Conservation (phyloP, 2,797 vertebrate species). For the Mormyrus hasselquistii region DNA sequence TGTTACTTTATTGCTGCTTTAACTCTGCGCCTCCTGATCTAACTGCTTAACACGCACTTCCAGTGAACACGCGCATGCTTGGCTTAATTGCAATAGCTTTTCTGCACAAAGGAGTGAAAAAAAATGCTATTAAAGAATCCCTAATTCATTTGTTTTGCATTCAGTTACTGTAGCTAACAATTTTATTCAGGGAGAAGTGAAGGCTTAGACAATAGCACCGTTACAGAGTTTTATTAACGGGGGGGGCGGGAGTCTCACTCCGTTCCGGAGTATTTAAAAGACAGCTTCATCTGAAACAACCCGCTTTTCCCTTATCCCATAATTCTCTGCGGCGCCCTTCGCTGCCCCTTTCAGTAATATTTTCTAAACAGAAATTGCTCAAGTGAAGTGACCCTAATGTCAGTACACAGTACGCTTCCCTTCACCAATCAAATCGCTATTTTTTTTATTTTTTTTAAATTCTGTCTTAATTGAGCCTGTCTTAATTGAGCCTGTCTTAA, state of each 20-base stretch:
- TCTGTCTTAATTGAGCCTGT: background rate
- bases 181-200: background rate
- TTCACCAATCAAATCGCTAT: background rate
- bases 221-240: background rate
- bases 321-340: background rate
- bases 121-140: constrained; percentile 3
- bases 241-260: background rate
- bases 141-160: background rate
- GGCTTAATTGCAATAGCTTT: constrained; percentile 3
- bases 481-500: too few species aligned
- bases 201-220: background rate
- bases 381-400: background rate
- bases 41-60: background rate
- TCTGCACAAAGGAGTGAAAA: background rate
- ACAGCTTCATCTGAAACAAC: background rate
- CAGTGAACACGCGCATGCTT: background rate
- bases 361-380: background rate
- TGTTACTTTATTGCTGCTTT: constrained; percentile 4
- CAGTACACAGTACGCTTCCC: background rate
- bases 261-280: background rate
- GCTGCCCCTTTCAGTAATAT: background rate
- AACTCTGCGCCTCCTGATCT: background rate
- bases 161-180: background rate
- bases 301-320: background rate
- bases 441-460: background rate